Conservation (phyloP, 2,888 invertebrate genomes). For the Tanytarsus gracilentus region DNA sequence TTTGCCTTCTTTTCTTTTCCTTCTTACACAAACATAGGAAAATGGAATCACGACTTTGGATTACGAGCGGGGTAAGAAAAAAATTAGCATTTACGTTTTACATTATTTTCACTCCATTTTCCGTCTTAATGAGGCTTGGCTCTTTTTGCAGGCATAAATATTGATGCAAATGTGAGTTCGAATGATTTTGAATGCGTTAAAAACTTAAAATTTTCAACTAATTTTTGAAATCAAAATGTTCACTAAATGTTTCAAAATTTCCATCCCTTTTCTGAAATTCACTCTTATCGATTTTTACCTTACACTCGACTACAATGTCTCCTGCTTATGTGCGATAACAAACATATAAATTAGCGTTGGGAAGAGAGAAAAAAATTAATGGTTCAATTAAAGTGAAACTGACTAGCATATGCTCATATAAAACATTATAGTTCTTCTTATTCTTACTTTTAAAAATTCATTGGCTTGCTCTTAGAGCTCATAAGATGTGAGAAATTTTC, state of each 20-base stretch:
- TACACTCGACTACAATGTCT: not conserved
- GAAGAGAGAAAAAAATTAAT: slow-evolving; percentile 15
- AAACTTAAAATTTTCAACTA: not conserved
- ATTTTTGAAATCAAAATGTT: not conserved
- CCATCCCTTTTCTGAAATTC: not conserved
- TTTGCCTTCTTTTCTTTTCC: not conserved
- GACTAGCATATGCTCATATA: slow-evolving; percentile 10
- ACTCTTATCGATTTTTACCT: not conserved
- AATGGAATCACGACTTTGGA: not conserved
- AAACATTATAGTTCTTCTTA: not conserved
- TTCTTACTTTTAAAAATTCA: not conserved
- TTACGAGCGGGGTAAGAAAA: not conserved
- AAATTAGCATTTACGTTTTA: slow-evolving; percentile 20
- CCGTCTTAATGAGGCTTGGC: slow-evolving; percentile 16
- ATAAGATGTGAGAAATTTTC: not conserved
- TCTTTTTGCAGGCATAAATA: not conserved
- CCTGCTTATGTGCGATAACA: not conserved
- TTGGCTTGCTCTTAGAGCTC: not conserved
- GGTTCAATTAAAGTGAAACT: slow-evolving; percentile 24
- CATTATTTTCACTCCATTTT: slow-evolving; percentile 5
- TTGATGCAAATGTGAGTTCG: not conserved
- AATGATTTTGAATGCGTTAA: not conserved
- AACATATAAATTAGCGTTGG: slow-evolving; percentile 19
- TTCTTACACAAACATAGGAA: not conserved
- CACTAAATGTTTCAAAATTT: slow-evolving; percentile 1